These are phyloP conservation scores for Trinectes maculatus DNA, from an alignment of 2,113 vertebrate species.

Conservation along the genomic window DNA sequence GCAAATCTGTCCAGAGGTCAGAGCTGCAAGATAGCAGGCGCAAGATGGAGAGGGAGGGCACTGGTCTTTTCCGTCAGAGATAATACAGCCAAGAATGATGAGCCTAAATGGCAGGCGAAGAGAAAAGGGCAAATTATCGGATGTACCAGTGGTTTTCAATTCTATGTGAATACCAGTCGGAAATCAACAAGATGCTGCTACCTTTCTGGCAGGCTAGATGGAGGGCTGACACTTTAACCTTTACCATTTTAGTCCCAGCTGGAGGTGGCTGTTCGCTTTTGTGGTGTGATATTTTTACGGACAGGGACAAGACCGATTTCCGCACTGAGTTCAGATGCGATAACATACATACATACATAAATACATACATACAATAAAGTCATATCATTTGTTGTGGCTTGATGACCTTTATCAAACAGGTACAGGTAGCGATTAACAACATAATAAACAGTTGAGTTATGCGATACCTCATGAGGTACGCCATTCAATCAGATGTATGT, in stretches of 20 bases:
- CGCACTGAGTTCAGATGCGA: slow-evolving; percentile 16
- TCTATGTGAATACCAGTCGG: slow-evolving; percentile 65
- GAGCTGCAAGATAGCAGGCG: slow-evolving; percentile 43
- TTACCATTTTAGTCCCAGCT: slow-evolving; percentile 57
- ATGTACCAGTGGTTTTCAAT: slow-evolving; percentile 71
- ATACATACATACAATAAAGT: too few relatives aligned
- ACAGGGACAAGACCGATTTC: slow-evolving; percentile 10
- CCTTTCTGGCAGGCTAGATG: slow-evolving; percentile 47
- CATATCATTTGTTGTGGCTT: slow-evolving; percentile 4
- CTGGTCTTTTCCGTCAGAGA: slow-evolving; percentile 61
- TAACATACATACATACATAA: neutral
- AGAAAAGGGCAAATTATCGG: slow-evolving; percentile 74
- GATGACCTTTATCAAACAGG: slow-evolving; percentile 23
- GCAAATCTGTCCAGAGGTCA: slow-evolving; percentile 59
- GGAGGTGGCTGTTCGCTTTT: slow-evolving; percentile 42
- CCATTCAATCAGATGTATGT: too few relatives aligned
- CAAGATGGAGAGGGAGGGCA: slow-evolving; percentile 31
- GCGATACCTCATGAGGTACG: too few relatives aligned
- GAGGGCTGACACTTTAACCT: slow-evolving; percentile 65
- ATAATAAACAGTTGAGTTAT: neutral
- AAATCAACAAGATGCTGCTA: slow-evolving; percentile 69
- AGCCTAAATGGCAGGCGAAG: slow-evolving; percentile 65
- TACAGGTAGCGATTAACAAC: slow-evolving; percentile 8
- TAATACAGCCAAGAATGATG: slow-evolving; percentile 74
- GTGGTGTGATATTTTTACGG: slow-evolving; percentile 51